Conservation (phyloP, 2,888 invertebrate genomes). For the Teinopalpus imperialis region DNA sequence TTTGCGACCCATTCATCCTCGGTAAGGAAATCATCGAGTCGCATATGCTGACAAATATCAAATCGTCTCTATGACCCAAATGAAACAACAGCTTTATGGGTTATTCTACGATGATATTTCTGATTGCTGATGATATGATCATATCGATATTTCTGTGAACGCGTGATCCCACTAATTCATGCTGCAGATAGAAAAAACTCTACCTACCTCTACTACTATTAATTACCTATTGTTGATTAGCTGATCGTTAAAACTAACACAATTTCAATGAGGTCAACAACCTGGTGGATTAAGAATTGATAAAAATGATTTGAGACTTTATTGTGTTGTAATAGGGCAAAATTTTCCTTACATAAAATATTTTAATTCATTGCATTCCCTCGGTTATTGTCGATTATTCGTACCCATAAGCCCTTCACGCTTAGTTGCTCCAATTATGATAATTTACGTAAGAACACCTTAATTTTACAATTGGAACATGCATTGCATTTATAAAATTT, state of each 20-base stretch:
- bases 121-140: too few relatives aligned
- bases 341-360: not conserved
- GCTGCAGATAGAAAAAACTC: too few relatives aligned
- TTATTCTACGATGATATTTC: too few relatives aligned
- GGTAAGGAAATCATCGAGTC: too few relatives aligned
- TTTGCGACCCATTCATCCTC: too few relatives aligned
- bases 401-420: slow-evolving; percentile 36
- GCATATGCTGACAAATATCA: too few relatives aligned
- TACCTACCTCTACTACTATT: too few relatives aligned
- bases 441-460: slow-evolving; percentile 58
- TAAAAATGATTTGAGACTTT: not conserved
- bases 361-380: slow-evolving; percentile 11
- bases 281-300: not conserved
- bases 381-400: slow-evolving; percentile 30
- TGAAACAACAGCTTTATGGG: too few relatives aligned
- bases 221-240: too few relatives aligned
- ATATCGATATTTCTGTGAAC: too few relatives aligned
- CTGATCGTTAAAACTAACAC: slow-evolving; percentile 9
- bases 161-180: too few relatives aligned
- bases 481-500: slow-evolving; percentile 6
- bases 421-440: slow-evolving; percentile 63
- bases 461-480: slow-evolving; percentile 43
- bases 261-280: slow-evolving; percentile 15
- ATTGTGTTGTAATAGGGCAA: not conserved
- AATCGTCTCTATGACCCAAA: too few relatives aligned